Percentiles rank a stretch among this genome's conserved stretches.
Conservation (phyloP, 2,797 vertebrate genomes). For the Sphenopsis melanotis region DNA sequence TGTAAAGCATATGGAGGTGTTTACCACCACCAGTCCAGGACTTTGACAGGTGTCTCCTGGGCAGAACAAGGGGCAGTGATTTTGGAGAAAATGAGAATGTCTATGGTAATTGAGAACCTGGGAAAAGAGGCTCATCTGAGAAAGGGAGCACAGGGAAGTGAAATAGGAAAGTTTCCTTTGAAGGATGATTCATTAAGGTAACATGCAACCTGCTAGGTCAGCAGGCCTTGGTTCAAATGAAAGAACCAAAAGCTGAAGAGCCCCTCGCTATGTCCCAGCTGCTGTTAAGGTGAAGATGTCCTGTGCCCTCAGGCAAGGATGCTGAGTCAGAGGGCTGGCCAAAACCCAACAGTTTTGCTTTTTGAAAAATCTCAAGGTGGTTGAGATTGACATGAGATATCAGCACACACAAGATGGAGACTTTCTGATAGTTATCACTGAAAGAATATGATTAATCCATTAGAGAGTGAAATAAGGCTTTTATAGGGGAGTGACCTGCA, state of each 20-base stretch:
- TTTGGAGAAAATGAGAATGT: background rate
- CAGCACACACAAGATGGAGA: background rate
- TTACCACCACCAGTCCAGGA: background rate
- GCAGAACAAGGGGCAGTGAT: background rate
- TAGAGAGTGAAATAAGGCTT: background rate
- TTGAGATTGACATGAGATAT: background rate
- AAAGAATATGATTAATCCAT: background rate
- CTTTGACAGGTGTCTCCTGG: background rate
- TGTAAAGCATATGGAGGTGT: background rate
- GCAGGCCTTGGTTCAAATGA: background rate
- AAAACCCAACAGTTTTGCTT: background rate
- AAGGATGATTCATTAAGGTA: background rate
- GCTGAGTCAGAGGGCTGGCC: background rate
- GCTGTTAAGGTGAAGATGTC: background rate
- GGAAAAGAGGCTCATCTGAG: background rate
- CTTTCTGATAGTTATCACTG: background rate
- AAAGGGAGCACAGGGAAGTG: background rate
- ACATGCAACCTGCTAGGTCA: background rate
- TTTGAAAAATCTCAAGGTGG: background rate
- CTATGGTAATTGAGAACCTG: background rate
- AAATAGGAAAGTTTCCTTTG: background rate
- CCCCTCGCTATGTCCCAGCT: background rate
- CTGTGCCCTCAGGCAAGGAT: background rate
- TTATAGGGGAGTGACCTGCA: background rate
- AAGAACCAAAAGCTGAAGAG: background rate